Percentiles rank a stretch among this genome's conserved stretches.
These are phyloP conservation scores for Mallotus villosus DNA, from an alignment of 2,797 vertebrate genomes.

Conservation along the genomic window DNA sequence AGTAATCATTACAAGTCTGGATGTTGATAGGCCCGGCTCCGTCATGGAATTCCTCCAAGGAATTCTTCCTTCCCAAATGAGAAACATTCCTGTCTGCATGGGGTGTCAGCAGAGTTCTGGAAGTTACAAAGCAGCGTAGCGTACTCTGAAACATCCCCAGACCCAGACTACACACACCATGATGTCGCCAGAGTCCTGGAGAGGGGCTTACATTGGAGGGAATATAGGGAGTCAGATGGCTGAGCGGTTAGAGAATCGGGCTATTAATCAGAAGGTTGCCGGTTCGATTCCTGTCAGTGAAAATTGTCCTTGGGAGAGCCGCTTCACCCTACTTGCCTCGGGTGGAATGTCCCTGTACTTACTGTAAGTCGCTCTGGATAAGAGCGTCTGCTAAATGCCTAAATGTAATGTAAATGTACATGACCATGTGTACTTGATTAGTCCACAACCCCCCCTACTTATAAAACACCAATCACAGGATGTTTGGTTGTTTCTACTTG, in stretches of 20 bases:
- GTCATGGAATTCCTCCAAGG: slow-evolving; percentile 20
- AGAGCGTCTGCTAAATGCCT: no score
- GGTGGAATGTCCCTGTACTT: no score
- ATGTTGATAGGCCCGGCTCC: background rate
- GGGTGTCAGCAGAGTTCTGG: background rate
- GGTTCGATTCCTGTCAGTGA: no score
- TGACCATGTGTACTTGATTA: background rate
- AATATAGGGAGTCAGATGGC: no score
- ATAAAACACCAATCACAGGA: background rate
- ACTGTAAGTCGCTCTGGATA: no score
- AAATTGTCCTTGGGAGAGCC: no score
- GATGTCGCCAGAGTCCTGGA: background rate
- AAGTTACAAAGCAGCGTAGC: slow-evolving; percentile 10
- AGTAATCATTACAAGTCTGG: background rate
- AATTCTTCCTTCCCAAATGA: slow-evolving; percentile 9
- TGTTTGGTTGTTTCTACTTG: background rate
- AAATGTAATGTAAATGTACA: no score
- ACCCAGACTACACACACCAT: background rate
- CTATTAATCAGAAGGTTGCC: no score
- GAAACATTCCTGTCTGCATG: slow-evolving; percentile 26
- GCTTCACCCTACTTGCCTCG: no score
- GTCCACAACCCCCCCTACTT: background rate
- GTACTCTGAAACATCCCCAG: slow-evolving; percentile 16
- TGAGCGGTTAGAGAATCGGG: no score
- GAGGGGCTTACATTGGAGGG: background rate